Evolutionary conservation across 2,113 vertebrate genomes (phyloP).

Genomic region (Ciconia stormi): DNA sequence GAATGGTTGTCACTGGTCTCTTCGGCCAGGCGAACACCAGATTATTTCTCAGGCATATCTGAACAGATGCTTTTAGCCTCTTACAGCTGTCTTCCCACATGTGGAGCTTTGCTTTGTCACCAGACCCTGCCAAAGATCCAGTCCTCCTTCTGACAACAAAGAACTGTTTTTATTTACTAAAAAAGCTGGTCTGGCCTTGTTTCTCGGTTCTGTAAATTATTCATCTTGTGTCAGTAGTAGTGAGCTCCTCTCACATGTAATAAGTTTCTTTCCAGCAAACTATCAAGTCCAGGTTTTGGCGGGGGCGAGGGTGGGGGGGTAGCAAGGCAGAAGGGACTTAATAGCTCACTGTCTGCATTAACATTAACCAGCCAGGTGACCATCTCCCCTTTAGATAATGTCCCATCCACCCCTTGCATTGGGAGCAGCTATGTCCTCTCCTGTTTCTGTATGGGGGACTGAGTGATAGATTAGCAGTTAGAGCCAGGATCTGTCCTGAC

Average conservation of each 20-base stretch:
- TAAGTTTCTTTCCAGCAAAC: neutral
- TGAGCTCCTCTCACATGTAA: neutral
- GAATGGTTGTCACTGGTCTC: neutral
- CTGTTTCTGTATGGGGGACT: neutral
- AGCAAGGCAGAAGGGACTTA: neutral
- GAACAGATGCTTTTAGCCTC: conserved; percentile 14
- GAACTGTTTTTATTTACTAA: conserved; percentile 49
- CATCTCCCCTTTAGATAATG: neutral
- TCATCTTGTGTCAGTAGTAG: neutral
- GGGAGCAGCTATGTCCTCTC: neutral
- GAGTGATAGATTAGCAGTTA: neutral
- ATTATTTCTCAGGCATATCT: neutral
- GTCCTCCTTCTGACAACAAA: conserved; percentile 32
- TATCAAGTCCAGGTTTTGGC: neutral
- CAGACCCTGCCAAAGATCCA: conserved; percentile 33
- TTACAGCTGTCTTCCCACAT: neutral
- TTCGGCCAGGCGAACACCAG: neutral
- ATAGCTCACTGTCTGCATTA: neutral
- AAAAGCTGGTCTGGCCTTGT: conserved; percentile 19
- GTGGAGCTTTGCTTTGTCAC: conserved; percentile 40
- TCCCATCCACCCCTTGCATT: neutral
- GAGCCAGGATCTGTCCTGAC: neutral
- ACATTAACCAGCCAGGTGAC: neutral
- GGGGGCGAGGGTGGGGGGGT: fast-evolving
- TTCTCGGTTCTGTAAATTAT: neutral